Evolutionary conservation across 2,797 vertebrate genomes (phyloP).

Genomic region (Melanotaenia parkinsoni): DNA sequence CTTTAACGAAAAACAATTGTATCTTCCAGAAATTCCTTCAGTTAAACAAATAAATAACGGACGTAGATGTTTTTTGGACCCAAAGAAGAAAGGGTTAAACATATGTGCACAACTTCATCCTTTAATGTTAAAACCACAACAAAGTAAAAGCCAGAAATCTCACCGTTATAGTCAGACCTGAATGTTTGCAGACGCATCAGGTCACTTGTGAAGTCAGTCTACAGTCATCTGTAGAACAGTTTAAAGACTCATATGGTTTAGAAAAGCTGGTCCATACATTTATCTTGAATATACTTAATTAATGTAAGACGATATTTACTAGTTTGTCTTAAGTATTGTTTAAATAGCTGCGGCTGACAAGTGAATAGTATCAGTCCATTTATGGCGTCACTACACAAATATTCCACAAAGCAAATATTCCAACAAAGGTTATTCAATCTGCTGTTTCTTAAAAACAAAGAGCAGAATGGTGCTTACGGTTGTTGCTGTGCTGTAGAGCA

Average conservation of each 20-base stretch:
- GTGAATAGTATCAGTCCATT: neutral
- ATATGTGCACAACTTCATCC: neutral
- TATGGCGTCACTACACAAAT: neutral
- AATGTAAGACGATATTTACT: neutral
- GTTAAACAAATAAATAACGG: neutral
- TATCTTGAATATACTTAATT: neutral
- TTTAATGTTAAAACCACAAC: neutral
- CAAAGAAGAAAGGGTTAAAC: neutral
- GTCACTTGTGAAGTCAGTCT: neutral
- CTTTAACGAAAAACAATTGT: neutral
- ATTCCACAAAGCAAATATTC: slow-evolving; percentile 1
- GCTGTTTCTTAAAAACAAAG: slow-evolving; percentile 7
- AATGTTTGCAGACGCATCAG: neutral
- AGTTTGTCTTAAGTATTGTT: neutral
- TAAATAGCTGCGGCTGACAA: neutral
- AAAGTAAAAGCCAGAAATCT: neutral
- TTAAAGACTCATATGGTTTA: neutral
- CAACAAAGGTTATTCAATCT: slow-evolving; percentile 5
- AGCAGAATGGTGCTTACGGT: slow-evolving; percentile 10
- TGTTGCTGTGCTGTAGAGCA: neutral
- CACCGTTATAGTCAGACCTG: neutral
- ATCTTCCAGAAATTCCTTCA: neutral
- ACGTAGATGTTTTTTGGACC: neutral
- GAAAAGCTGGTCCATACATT: neutral
- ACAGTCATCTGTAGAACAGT: neutral